phyloP scores from a whole-genome alignment of 2,113 vertebrate genomes.

The Oxyura jamaicensis region DNA sequence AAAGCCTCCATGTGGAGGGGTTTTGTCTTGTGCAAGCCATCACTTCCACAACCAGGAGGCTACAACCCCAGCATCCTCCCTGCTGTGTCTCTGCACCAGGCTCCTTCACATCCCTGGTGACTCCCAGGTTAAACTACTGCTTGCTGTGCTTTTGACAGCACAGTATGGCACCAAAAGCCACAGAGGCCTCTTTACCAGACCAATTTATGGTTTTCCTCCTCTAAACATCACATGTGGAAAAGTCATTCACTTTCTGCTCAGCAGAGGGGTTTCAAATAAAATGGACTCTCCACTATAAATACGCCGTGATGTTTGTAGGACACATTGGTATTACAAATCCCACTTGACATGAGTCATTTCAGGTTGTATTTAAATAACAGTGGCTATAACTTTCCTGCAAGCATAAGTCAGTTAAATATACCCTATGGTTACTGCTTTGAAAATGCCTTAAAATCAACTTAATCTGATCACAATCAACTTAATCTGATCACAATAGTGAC shows the following conservation, averaged over 20 bases:
- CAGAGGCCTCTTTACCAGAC: not conserved
- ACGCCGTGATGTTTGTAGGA: not conserved
- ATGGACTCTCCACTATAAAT: not conserved
- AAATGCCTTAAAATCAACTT: not conserved
- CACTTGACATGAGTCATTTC: constrained; percentile 34
- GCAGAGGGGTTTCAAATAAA: not conserved
- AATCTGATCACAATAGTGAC: not conserved
- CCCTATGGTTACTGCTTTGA: not conserved
- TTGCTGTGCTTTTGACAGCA: not conserved
- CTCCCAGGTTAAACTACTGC: not conserved
- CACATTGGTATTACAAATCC: constrained; percentile 39
- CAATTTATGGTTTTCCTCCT: not conserved
- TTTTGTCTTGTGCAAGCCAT: not conserved
- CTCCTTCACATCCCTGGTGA: not conserved
- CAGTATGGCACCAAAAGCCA: not conserved
- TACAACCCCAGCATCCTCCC: not conserved
- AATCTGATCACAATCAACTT: not conserved
- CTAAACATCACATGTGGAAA: not conserved
- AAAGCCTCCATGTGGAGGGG: not conserved
- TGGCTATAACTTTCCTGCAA: not conserved
- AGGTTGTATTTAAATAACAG: constrained; percentile 31
- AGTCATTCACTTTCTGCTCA: not conserved
- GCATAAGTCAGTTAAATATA: constrained; percentile 40
- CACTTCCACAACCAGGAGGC: not conserved
- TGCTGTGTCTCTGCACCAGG: not conserved